Evolutionary conservation across 30 jellyfish, hydroid and myxozoan genomes (phyloP), one percentile per base, ranked within the genome.

Genomic region (Hydractinia echinata): DNA sequence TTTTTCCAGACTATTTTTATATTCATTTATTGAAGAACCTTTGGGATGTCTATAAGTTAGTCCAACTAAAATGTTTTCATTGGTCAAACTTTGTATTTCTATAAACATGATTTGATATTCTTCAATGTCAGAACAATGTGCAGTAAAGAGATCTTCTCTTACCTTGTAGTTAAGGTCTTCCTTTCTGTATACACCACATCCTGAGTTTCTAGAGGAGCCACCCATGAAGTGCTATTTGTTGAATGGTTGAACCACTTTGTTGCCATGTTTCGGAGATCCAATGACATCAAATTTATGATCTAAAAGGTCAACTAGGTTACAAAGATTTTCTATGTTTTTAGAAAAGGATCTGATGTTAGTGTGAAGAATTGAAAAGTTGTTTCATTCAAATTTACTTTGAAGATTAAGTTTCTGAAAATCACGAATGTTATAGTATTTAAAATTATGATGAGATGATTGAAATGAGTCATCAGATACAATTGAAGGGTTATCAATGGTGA

Each of bases 181-280:
- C 16, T 76, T 67, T 10, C 73, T 82, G 76, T 61, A 83, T 56
- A 83, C 55, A 54, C 86, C 91, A 83, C 91, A 83, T 51, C 91
- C 90, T n/a, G 71, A 82, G 56, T 83, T 83, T 76, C 67, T n/a
- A 18, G 81, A 58, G 64, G 39, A 18, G 68, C 91, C 86, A 6
- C 62, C 72, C 9, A 78, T 73, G 52, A 82, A 66, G 55, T 73
- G 54, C 67, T 58, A 83, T 9, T 76, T 74, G 61, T 83, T 82
- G 51, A 72, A 83, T 15, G 82, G 83, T 44, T 83, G 77, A 44
- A 54, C 64, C 84, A 61, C 64, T 62, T 44, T 62, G 66, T 14
- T 82, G 82, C 82, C 88, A 82, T 72, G 50, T 52, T 53, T 71
- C 88, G 72, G 66, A 10, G 9, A 71, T 30, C 88, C 87, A 73